Evolutionary conservation across 1,140 invertebrate species (phyloP).

Genomic region (Magallana angulata): DNA sequence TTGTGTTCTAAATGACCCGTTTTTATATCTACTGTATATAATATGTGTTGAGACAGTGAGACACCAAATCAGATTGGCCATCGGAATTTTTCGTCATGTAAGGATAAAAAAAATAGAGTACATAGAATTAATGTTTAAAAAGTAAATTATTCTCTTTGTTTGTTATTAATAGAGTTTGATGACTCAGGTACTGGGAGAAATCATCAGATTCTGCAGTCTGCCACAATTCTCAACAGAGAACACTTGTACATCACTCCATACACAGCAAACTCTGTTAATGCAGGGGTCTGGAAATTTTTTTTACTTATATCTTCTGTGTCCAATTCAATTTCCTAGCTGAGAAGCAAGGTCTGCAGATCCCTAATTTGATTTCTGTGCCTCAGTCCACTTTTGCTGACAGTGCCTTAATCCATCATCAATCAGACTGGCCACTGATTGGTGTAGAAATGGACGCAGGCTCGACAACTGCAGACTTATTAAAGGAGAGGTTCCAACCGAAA

Average conservation of each 20-base stretch:
- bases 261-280: neutral
- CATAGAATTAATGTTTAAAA: too few species aligned
- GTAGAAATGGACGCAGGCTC: slow-evolving; percentile 1
- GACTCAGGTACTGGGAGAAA: too few species aligned
- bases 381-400: slow-evolving; percentile 5
- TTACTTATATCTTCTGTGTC: slow-evolving; percentile 8
- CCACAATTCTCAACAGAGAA: too few species aligned
- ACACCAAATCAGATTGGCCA: too few species aligned
- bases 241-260: too few species aligned
- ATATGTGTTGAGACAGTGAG: too few species aligned
- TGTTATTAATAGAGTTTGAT: too few species aligned
- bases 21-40: neutral
- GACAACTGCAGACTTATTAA: neutral
- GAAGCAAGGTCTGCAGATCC: neutral
- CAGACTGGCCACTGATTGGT: neutral
- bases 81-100: too few species aligned
- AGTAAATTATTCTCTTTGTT: too few species aligned
- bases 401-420: slow-evolving; percentile 2
- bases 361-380: slow-evolving; percentile 16
- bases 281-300: neutral
- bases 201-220: too few species aligned
- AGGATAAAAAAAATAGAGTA: too few species aligned
- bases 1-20: neutral
- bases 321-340: slow-evolving; percentile 24
- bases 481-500: neutral